phyloP scores from a whole-genome alignment of 2,113 vertebrate species.

The Dunckerocampus dactyliophorus region DNA sequence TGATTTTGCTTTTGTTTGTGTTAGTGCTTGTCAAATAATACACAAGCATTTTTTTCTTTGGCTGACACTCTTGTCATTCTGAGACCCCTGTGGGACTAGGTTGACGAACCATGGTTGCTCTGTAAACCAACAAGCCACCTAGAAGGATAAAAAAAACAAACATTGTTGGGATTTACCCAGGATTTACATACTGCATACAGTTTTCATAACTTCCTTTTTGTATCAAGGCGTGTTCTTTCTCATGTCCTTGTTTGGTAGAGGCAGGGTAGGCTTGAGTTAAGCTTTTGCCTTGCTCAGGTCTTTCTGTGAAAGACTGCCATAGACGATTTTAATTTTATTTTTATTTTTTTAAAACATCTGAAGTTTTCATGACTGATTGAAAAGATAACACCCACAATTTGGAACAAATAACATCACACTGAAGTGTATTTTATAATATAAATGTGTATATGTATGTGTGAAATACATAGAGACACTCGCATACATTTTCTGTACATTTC shows the following conservation, averaged over 20 bases:
- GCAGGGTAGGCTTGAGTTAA: conserved; percentile 70
- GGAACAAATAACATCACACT: conserved; percentile 68
- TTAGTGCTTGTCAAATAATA: conserved; percentile 16
- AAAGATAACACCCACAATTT: conserved; percentile 55
- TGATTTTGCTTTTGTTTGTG: conserved; percentile 11
- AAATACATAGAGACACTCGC: conserved; percentile 61
- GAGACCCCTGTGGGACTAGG: conserved; percentile 4
- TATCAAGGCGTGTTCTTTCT: conserved; percentile 38
- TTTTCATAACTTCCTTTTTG: conserved; percentile 29
- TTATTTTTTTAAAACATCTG: conserved; percentile 64
- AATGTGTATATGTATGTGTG: conserved; percentile 69
- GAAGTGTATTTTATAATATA: conserved; percentile 74
- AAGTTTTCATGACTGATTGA: conserved; percentile 59
- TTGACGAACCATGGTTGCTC: conserved; percentile 12
- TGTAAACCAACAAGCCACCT: conserved; percentile 12
- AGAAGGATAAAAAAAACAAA: conserved; percentile 14
- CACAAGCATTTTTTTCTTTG: conserved; percentile 11
- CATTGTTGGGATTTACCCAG: conserved; percentile 14
- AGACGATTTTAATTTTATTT: conserved; percentile 64
- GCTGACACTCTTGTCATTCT: conserved; percentile 6
- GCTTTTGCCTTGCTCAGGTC: conserved; percentile 77
- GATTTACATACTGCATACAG: conserved; percentile 38
- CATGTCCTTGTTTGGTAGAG: conserved; percentile 48
- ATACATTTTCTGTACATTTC: conserved; percentile 71
- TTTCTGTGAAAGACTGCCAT: conserved; percentile 93